phyloP scores from a whole-genome alignment of 2,797 vertebrate species.

The Micropoecilia bifurca region DNA sequence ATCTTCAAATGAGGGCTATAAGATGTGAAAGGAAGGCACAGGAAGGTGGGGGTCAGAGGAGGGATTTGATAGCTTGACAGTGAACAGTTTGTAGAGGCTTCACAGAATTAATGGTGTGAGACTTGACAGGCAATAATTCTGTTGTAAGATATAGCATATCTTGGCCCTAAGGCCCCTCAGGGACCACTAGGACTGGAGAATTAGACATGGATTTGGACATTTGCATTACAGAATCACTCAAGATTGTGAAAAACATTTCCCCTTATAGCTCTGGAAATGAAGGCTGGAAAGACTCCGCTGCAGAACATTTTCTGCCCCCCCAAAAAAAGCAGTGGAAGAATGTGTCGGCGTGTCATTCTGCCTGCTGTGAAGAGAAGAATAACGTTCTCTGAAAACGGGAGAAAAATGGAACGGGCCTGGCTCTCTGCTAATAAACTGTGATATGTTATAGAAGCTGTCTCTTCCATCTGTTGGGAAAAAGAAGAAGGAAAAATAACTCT shows the following conservation, averaged over 20 bases:
- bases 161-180: conserved; percentile 43
- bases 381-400: conserved; percentile 47
- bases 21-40: conserved; percentile 39
- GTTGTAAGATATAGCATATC: conserved; percentile 58
- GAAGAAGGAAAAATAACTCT: conserved; percentile 11
- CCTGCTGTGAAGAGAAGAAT: conserved; percentile 58
- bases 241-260: conserved; percentile 39
- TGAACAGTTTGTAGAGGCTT: conserved; percentile 60
- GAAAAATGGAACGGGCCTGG: conserved; percentile 52
- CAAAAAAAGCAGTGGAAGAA: conserved; percentile 41
- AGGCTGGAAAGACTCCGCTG: conserved; percentile 35
- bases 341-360: conserved; percentile 57
- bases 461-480: conserved; percentile 45
- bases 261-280: conserved; percentile 24
- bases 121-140: conserved; percentile 63
- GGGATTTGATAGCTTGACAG: conserved; percentile 54
- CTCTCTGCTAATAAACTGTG: conserved; percentile 69
- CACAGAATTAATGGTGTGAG: conserved; percentile 57
- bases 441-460: conserved; percentile 57
- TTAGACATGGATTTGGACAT: conserved; percentile 56
- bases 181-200: conserved; percentile 49
- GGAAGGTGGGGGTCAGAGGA: conserved; percentile 3
- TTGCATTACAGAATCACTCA: conserved; percentile 51
- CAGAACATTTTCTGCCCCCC: conserved; percentile 30
- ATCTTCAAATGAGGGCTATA: conserved; percentile 58